Evolutionary conservation across 2,113 vertebrate species (phyloP), one percentile per base, ranked within the genome.

Genomic region (Prolemur simus): DNA sequence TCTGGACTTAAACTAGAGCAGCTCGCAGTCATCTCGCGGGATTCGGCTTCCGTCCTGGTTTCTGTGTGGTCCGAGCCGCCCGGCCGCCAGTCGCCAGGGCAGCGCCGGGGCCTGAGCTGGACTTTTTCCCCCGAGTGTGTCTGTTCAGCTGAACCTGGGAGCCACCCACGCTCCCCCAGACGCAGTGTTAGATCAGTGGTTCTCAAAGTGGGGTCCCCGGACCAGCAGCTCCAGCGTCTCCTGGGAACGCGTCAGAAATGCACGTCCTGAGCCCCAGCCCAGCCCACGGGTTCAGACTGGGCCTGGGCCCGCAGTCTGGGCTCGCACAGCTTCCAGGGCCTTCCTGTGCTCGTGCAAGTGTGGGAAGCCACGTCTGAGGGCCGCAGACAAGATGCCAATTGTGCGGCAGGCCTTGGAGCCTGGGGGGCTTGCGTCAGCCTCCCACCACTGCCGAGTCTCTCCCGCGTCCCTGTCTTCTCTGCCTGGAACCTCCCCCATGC

Each of bases 1-100:
- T 21, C 56, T 58, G 56, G 56, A 23, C 56, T 23, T 58, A 23
- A 58, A 58, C 21, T 58, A 58, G 21, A 23, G 6, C 6, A 58
- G 56, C 20, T 0, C 21, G 2, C 21, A 23, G 21, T 23, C 6
- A 58, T 23, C 56, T 58, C 6, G 2, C 5, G 4, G 20, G 17
- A 21, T 56, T 56, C 17, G 7, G 21, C 56, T 21, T 58, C 56
- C 21, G 7, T 58, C 56, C 1, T 52, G 18, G 21, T 58, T 58
- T 8, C 56, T 8, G 6, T 52, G 52, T 21, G 56, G 56, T 23
- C 18, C 21, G 7, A 58, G 56, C 56, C 56, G 6, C 56, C 56
- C 6, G 21, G 21, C 56, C 18, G 18, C 56, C 56, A 21, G 52
- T 52, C 52, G 3, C 52, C 15, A 17, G 52, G 15, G 52, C 52